Conservation (phyloP, 2,888 invertebrate species). For the Dasypolia templi region DNA sequence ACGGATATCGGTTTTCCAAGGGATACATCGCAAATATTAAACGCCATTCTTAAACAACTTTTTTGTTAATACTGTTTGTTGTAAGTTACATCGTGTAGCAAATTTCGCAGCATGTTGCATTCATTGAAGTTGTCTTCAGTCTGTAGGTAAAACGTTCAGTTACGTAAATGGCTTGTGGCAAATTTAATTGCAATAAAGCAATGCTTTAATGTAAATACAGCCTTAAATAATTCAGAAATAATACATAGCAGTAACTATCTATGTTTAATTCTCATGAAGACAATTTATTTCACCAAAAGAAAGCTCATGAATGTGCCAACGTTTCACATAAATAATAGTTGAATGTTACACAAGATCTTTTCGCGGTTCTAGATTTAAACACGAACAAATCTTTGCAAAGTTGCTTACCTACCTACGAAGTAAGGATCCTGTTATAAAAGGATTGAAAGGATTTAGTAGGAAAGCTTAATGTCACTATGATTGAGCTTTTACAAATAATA, state of each 20-base stretch:
- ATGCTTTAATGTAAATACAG: background rate
- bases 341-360: constrained; percentile 38
- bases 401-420: too few relatives aligned
- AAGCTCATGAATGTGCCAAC: constrained; percentile 43
- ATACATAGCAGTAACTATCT: constrained; percentile 5
- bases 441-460: too few relatives aligned
- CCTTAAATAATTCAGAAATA: background rate
- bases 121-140: constrained; percentile 3
- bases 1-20: constrained; percentile 81
- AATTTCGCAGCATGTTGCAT: background rate
- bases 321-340: constrained; percentile 42
- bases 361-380: constrained; percentile 33
- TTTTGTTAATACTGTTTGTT: constrained; percentile 32
- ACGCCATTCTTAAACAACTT: constrained; percentile 62
- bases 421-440: background rate
- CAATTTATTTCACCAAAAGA: constrained; percentile 28
- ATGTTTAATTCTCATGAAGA: constrained; percentile 7
- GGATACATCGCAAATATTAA: constrained; percentile 78
- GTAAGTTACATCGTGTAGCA: constrained; percentile 7
- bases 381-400: constrained; percentile 4
- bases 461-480: too few relatives aligned
- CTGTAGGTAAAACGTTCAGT: background rate
- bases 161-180: background rate
- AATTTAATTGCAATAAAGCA: background rate
- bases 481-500: background rate